Evolutionary conservation across 1,140 invertebrate genomes (phyloP), one percentile per base, ranked within the genome.

Genomic region (Temnothorax curvispinosus): DNA sequence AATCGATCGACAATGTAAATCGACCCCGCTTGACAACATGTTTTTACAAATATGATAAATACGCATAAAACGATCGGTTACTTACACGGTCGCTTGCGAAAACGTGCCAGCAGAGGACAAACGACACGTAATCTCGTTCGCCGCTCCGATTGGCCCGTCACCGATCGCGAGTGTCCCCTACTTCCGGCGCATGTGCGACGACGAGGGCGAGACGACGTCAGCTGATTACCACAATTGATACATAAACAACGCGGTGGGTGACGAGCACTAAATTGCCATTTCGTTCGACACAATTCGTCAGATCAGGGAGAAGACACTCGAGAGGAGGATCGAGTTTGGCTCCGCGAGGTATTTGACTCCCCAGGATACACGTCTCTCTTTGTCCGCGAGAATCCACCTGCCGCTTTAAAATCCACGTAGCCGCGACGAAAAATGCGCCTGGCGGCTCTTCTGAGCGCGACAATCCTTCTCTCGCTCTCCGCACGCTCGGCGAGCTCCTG

Each of bases 391-490:
- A 13, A 54, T 54, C 35, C 18, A 18, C 2, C 38, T 32, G 9
- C 8, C 32, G 13, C 32, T 72, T 58, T 35, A 15, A 56, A 32
- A 71, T 35, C 13, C 32, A 21, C 32, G 65, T 21, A 13, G 18
- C 0, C 18, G 54, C 27, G 27, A 62, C 67, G 11, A 78, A 91
- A 58, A 81, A 92, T 92, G 91, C 89, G 62, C 69, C 60, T 88
- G 52, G 47, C 13, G 35, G 74, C 88, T 56, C 38, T 88, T 58
- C 50, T 86, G 58, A 74, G 32, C 18, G 38, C 21, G 2, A 38
- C 69, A 35, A 74, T 88, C 6, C 9, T 85, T 58, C 77, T 82
- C n/a, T 87, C 56, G 18, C 82, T n/a, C 44, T 75, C 15, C 3
- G 27, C 85, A 27, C 32, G 44, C 74, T 35, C 54, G 18, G 87